These are phyloP conservation scores for Electrona antarctica DNA, from an alignment of 2,113 vertebrate genomes.

Conservation along the genomic window DNA sequence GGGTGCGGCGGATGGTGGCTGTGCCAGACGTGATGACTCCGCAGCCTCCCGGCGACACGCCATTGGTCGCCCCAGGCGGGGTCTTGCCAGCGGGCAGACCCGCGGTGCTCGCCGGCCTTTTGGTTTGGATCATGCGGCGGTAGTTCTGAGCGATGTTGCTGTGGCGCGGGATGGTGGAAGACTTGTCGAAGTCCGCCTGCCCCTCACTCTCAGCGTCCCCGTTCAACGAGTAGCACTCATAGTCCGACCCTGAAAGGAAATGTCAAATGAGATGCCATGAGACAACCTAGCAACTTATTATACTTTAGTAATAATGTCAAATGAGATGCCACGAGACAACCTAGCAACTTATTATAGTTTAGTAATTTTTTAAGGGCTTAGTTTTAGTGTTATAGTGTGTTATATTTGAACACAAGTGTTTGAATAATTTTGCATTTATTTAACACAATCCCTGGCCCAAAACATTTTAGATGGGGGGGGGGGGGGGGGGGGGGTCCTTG, in stretches of 20 bases:
- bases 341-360: too few species aligned
- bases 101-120: constrained; percentile 91
- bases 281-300: not conserved
- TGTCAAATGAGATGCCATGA: not conserved
- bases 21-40: constrained; percentile 84
- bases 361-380: too few species aligned
- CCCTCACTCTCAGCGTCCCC: constrained; percentile 87
- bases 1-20: constrained; percentile 94
- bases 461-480: too few species aligned
- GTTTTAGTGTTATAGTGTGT: too few species aligned
- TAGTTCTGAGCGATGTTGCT: constrained; percentile 98
- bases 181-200: constrained; percentile 92
- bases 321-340: too few species aligned
- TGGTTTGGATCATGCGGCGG: constrained; percentile 97
- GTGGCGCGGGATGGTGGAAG: constrained; percentile 95
- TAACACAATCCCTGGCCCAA: too few species aligned
- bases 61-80: constrained; percentile 68
- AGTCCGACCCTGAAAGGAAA: constrained; percentile 87
- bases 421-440: too few species aligned
- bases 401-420: too few species aligned
- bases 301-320: too few species aligned
- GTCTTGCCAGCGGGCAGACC: constrained; percentile 85
- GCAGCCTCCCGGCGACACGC: constrained; percentile 59
- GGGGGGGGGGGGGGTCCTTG: too few species aligned
- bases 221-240: constrained; percentile 96